Percentiles rank a stretch among this genome's conserved stretches.
Conservation (phyloP, 2,797 vertebrate genomes). For the Notolabrus celidotus region DNA sequence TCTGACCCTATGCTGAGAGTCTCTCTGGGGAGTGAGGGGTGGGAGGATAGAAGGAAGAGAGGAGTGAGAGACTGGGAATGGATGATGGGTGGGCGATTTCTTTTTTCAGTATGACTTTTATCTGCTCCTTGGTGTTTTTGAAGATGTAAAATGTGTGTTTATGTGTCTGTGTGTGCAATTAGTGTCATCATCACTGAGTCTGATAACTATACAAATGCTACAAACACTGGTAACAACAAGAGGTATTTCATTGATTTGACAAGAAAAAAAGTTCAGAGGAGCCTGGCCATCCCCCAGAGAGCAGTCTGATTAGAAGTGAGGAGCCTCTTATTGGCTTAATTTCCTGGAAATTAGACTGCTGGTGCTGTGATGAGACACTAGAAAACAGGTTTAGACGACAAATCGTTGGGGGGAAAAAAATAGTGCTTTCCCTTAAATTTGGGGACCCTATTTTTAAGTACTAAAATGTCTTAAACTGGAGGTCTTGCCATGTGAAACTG, state of each 20-base stretch:
- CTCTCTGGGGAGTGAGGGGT: constrained; percentile 55
- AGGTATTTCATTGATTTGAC: constrained; percentile 32
- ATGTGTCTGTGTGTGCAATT: not conserved
- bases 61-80: constrained; percentile 2
- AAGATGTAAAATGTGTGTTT: constrained; percentile 16
- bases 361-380: constrained; percentile 16
- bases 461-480: not conserved
- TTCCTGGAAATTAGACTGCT: constrained; percentile 29
- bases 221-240: not conserved
- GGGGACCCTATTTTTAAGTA: not conserved
- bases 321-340: constrained; percentile 40
- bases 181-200: constrained; percentile 4
- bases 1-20: constrained; percentile 51
- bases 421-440: not conserved
- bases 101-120: constrained; percentile 3
- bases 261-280: constrained; percentile 36
- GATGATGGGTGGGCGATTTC: constrained; percentile 32
- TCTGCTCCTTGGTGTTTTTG: constrained; percentile 7
- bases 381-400: constrained; percentile 1
- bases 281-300: constrained; percentile 35
- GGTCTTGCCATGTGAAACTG: not conserved
- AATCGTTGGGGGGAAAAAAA: not conserved
- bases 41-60: constrained; percentile 14
- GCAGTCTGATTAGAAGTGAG: constrained; percentile 25
- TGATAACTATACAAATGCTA: constrained; percentile 8